These are phyloP conservation scores for Periophthalmus magnuspinnatus DNA, from an alignment of 2,797 vertebrate species.

Conservation along the genomic window DNA sequence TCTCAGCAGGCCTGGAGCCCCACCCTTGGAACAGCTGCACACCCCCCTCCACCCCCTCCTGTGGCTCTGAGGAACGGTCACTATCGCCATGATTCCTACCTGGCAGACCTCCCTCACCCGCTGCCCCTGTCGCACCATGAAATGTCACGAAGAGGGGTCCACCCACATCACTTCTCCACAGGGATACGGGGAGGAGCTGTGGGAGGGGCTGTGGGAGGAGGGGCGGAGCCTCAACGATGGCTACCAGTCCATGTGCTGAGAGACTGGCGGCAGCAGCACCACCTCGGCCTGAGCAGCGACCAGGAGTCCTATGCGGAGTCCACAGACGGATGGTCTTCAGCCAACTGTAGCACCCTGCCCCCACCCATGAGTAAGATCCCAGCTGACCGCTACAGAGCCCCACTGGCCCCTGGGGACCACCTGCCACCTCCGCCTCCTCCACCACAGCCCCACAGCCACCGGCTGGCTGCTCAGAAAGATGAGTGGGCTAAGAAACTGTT, in stretches of 20 bases:
- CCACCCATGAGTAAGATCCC: slow-evolving; percentile 98
- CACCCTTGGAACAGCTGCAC: slow-evolving; percentile 54
- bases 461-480: slow-evolving; percentile 80
- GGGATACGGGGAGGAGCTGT: slow-evolving; percentile 79
- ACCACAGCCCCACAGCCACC: slow-evolving; percentile 61
- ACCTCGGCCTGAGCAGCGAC: slow-evolving; percentile 84
- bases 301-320: slow-evolving; percentile 98
- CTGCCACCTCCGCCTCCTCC: slow-evolving; percentile 77
- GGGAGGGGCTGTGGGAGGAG: slow-evolving; percentile 54
- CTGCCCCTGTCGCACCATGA: slow-evolving; percentile 76
- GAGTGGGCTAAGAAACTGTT: slow-evolving; percentile 93
- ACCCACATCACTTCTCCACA: slow-evolving; percentile 73
- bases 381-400: slow-evolving; percentile 91
- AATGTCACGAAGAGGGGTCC: slow-evolving; percentile 65
- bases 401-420: slow-evolving; percentile 77
- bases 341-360: slow-evolving; percentile 96
- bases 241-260: slow-evolving; percentile 91
- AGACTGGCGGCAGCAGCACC: slow-evolving; percentile 86
- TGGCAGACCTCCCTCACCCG: slow-evolving; percentile 78
- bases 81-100: slow-evolving; percentile 82
- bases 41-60: slow-evolving; percentile 56
- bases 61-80: slow-evolving; percentile 82
- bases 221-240: slow-evolving; percentile 82
- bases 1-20: slow-evolving; percentile 72
- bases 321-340: slow-evolving; percentile 95